Base-by-base conservation (phyloP, 2,113 vertebrate species). In the Hylia prasina region DNA sequence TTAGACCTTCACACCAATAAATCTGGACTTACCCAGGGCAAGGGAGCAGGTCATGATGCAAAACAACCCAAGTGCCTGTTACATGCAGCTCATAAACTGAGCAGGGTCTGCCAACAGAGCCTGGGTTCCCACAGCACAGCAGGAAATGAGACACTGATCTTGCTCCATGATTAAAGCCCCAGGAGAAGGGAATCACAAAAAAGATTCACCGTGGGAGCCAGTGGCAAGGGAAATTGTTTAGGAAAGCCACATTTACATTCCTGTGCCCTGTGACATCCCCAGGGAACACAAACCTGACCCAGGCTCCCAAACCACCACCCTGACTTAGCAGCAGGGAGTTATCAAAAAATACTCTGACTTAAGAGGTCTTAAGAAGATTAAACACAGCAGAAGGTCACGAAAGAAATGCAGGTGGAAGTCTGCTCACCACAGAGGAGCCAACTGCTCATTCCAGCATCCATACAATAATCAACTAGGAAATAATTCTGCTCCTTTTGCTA, bases 321-420 rank as follows among this genome's bases (percentile, higher is more conserved):
- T 65, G 90, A 95, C 79, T 63, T 10, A 40, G 58, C 76, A 95
- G 64, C 10, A 25, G 78, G 22, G 58, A 82, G 85, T 66, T 83
- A 84, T 42, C 57, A 78, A 82, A 87, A 87, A 87, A 87, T 78
- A 87, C 87, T 77, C 92, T 39, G 96, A 73, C 87, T 94, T 93
- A 95, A 94, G 75, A 90, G 66, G 77, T 13, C 58, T 82, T 97
- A 96, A 96, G 89, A 56, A 91, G 95, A 96, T 96, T 96, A 96
- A 90, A 88, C 25, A 83, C 53, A 75, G 71, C 64, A 96, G 89
- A 84, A 84, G 90, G 93, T 90, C 93, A 90, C 2, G 5, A 68
- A 83, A 84, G 75, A 88, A 72, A 70, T 45, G 44, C 85, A 92
- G 72, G 72, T 94, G 21, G 35, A 86, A 56, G 37, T 18, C 82